Percentiles rank a stretch among this genome's conserved stretches.
Conservation (phyloP, 2,888 invertebrate species). For the Abrostola triplasia region DNA sequence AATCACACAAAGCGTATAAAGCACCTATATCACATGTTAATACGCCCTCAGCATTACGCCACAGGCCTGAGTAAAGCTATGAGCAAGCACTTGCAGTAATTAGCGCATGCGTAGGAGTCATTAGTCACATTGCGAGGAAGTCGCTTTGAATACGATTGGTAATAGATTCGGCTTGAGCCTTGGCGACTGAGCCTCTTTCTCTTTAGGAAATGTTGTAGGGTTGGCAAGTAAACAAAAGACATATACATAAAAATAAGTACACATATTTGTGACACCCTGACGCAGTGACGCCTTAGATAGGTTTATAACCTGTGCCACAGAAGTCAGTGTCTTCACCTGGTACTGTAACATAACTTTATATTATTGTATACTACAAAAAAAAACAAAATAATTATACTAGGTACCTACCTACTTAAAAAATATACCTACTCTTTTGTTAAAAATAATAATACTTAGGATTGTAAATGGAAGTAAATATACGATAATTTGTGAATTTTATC, state of each 20-base stretch:
- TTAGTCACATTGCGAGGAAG: slow-evolving; percentile 48
- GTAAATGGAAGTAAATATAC: too few relatives aligned
- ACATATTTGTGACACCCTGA: too few relatives aligned
- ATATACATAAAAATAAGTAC: not conserved
- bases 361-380: too few relatives aligned
- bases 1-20: not conserved
- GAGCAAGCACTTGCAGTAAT: slow-evolving; percentile 44
- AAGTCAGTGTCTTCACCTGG: too few relatives aligned
- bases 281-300: too few relatives aligned
- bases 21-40: not conserved
- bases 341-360: too few relatives aligned
- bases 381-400: too few relatives aligned
- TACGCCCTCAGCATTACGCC: slow-evolving; percentile 35
- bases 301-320: too few relatives aligned
- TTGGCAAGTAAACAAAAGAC: slow-evolving; percentile 1
- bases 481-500: too few relatives aligned
- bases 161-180: slow-evolving; percentile 33
- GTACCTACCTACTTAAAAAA: too few relatives aligned
- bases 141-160: slow-evolving; percentile 18
- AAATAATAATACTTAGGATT: too few relatives aligned
- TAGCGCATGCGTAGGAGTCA: slow-evolving; percentile 41
- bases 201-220: slow-evolving; percentile 23
- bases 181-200: slow-evolving; percentile 34
- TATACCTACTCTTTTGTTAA: too few relatives aligned
- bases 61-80: slow-evolving; percentile 38